Evolutionary conservation across 2,113 vertebrate genomes (phyloP).

Genomic region (Catharus bicknelli): DNA sequence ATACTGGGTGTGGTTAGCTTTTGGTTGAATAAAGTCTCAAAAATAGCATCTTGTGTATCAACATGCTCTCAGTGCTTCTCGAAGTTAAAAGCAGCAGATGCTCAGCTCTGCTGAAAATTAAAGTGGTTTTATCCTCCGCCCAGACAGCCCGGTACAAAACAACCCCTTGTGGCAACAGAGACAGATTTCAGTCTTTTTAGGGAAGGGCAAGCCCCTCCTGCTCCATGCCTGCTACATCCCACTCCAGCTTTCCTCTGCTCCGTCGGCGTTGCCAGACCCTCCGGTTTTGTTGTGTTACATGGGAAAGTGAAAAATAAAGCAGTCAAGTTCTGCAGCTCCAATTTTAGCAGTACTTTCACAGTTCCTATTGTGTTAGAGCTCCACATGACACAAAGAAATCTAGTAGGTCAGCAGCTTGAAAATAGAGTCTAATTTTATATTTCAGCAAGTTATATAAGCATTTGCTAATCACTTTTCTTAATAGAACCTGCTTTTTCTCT

Average conservation of each 20-base stretch:
- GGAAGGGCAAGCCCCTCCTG: background rate
- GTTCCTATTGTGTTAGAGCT: slow-evolving; percentile 61
- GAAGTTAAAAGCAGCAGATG: background rate
- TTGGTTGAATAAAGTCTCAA: background rate
- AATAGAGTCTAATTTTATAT: slow-evolving; percentile 74
- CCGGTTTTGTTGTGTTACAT: background rate
- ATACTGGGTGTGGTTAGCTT: background rate
- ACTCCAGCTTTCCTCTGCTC: background rate
- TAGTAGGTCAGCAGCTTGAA: slow-evolving; percentile 68
- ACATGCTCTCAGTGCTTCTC: background rate
- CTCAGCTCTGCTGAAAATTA: background rate
- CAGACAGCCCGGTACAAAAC: background rate
- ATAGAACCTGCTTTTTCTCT: background rate
- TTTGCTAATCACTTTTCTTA: slow-evolving; percentile 53
- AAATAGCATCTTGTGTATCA: background rate
- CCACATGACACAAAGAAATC: slow-evolving; percentile 67
- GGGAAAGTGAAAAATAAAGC: slow-evolving; percentile 59
- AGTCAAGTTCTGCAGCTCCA: slow-evolving; percentile 44
- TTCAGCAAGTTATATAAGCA: slow-evolving; percentile 52
- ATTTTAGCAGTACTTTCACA: slow-evolving; percentile 69
- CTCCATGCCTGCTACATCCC: background rate
- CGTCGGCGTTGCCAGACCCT: background rate
- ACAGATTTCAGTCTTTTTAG: background rate
- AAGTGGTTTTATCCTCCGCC: background rate
- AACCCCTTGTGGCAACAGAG: background rate